Evolutionary conservation across 2,888 invertebrate species (phyloP), one percentile per base, ranked within the genome.

Genomic region (Nomada fucata): DNA sequence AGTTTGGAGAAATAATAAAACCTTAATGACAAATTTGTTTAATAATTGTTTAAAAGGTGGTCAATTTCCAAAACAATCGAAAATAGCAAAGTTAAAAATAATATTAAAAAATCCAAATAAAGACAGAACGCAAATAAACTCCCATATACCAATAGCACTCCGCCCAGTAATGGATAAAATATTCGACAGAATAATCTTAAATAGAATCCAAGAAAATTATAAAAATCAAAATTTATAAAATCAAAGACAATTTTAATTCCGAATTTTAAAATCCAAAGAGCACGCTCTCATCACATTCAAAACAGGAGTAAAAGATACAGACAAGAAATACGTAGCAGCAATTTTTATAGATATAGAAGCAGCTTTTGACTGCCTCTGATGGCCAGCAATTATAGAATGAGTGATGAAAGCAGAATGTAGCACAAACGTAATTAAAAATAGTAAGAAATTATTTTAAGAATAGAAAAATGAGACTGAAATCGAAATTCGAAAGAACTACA

Each of bases 301-400:
- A 2, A 23, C 29, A n/a, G 20, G 42, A 1, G 36, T 75, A 42
- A 2, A 18, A 2, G 18, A 3, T 4, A 36, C 67, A 9, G 7
- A 61, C 5, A 68, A 60, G 9, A 75, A 75, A 61, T 23, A 68
- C 7, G 60, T 53, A 0, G 15, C 63, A 18, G 47, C 53, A 0
- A 2, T 75, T 0, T 68, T 68, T n/a, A 15, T 68, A 11, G 75
- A 75, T 7, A 75, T 75, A 1, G 52, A 50, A 15, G 75, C 68
- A 10, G 68, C 75, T 1, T 75, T 68, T 44, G 75, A 75, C 11
- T 65, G 72, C 15, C n/a, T 78, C 0, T 78, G 73, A 64, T 78
- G 72, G 78, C 68, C 61, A 5, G 23, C 55, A 2, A 73, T 78
- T 1, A n/a, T 47, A 1, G 15, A 0, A 1, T 44, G 63, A 29